These are phyloP conservation scores for Mesorhabditis sp. DNA, from an alignment of 2,888 invertebrate genomes.

Conservation along the genomic window DNA sequence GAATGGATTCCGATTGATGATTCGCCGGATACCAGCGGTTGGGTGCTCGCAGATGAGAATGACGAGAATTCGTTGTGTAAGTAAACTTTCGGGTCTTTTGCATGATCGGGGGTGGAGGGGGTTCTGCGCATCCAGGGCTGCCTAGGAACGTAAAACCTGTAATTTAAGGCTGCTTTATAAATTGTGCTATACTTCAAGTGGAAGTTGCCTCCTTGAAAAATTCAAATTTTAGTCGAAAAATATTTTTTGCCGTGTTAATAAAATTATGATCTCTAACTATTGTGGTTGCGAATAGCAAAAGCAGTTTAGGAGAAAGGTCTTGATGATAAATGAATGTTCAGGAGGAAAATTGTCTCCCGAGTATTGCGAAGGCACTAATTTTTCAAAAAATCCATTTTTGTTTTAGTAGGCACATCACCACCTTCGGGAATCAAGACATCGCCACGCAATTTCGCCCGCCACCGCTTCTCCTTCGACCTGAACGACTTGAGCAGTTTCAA, in stretches of 20 bases:
- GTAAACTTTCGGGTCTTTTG: not conserved
- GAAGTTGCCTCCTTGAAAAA: constrained; percentile 18
- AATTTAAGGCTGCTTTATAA: too few species aligned
- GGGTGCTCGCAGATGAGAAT: constrained; percentile 35
- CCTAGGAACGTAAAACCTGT: too few species aligned
- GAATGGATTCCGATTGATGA: constrained; percentile 53
- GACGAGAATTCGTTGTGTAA: constrained; percentile 11
- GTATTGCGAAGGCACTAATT: constrained; percentile 9
- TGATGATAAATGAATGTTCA: too few species aligned
- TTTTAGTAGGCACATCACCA: not conserved
- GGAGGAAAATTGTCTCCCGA: not conserved
- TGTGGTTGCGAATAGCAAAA: too few species aligned
- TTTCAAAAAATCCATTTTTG: not conserved
- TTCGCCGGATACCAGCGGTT: constrained; percentile 22
- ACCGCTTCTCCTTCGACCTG: constrained; percentile 48
- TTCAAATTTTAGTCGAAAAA: constrained; percentile 3
- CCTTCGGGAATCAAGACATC: constrained; percentile 1
- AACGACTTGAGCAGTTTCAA: constrained; percentile 52
- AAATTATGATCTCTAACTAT: too few species aligned
- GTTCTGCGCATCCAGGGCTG: too few species aligned
- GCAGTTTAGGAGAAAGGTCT: too few species aligned
- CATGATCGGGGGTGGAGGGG: too few species aligned
- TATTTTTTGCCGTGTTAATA: too few species aligned
- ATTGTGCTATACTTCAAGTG: not conserved
- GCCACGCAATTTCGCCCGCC: constrained; percentile 13